Evolutionary conservation across 2,113 vertebrate genomes (phyloP), one percentile per base, ranked within the genome.

Genomic region (Martes martes): DNA sequence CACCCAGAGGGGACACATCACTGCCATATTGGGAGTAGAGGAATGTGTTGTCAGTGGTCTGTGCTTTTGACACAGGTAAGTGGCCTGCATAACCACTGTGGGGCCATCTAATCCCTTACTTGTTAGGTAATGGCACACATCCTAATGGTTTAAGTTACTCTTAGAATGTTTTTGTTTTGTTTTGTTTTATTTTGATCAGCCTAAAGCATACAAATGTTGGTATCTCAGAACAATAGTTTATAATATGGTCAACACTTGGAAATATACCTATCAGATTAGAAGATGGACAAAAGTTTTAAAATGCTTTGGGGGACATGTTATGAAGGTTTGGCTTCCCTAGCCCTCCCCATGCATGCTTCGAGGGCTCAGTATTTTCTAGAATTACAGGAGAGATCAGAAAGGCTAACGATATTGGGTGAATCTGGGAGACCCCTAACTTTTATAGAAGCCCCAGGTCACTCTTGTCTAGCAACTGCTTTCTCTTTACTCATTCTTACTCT

Each of bases 11-110:
- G 31, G 39, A 67, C 42, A 47, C 21, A 59, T 2, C 24, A 16
- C 5, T 0, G 1, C n/a, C 42, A 33, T 16, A 36, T 0, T 4
- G 67, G 28, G 47, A 63, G 26, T 8, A 21, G 23, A 26, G 57
- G 9, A 24, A 88, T 16, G 61, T 36, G 50, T 69, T 5, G 36
- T 76, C 36, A 14, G 0, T 7, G 63, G 52, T 13, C 42, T 39
- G 6, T 11, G 65, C 7, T 39, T 50, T 50, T 31, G 23, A 69
- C 42, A 47, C 6, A 39, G 24, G 87, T 33, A 45, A 80, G 24
- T 6, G 42, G 31, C 7, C 45, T 57, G 9, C 24, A 2, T 76
- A 61, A 39, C 47, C 73, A 69, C 15, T 24, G 21, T 2, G 5
- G 45, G 18, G 13, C 45, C 36, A 47, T 14, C 23, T 0, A 1